Base-by-base conservation (phyloP, 92 coral and sea anemone species). In the Siderastrea radians region DNA sequence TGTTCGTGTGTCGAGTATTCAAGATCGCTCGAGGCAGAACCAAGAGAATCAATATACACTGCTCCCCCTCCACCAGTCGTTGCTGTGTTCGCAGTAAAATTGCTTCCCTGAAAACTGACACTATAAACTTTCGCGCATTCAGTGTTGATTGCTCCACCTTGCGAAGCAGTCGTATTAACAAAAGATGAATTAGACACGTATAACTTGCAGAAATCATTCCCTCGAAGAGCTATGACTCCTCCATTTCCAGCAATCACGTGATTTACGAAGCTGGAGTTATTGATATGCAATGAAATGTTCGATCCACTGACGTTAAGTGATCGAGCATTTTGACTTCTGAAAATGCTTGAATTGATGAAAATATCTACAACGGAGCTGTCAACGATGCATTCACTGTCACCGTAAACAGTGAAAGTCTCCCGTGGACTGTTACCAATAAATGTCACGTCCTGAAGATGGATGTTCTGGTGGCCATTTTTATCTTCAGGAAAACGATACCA, bases 81-180 rank as follows among this genome's bases (percentile, higher is more conserved):
- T 16, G 78, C 64, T 6, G 3, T 74, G 62, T 74, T 74, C 2
- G 62, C 78, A 14, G 13, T 17, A 17, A 74, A 54, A 52, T 9
- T 52, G 63, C 62, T 17, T 0, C 53, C 78, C 11, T 19, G 46
- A 74, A 74, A 51, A 63, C n/a, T 74, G 12, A 12, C 57, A 38
- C 47, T 74, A 38, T 26, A 9, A 74, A 12, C 62, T 2, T 10
- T 51, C 2, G 57, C 2, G 62, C 55, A 49, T 16, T 78, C 55
- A 15, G 48, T 3, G 10, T 61, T 47, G 46, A 78, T 2, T 1
- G 80, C 87, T 50, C 87, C 87, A 59, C 87, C 80, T n/a, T 72
- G 72, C 3, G 7, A 38, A n/a, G 85, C 75, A 16, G 59, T 81
- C 15, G 78, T 74, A 48, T 74, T 50, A 11, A 78, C 43, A 61